These are phyloP conservation scores for Rhimphoctona megacephalus DNA, from an alignment of 2,888 invertebrate species.

Conservation along the genomic window DNA sequence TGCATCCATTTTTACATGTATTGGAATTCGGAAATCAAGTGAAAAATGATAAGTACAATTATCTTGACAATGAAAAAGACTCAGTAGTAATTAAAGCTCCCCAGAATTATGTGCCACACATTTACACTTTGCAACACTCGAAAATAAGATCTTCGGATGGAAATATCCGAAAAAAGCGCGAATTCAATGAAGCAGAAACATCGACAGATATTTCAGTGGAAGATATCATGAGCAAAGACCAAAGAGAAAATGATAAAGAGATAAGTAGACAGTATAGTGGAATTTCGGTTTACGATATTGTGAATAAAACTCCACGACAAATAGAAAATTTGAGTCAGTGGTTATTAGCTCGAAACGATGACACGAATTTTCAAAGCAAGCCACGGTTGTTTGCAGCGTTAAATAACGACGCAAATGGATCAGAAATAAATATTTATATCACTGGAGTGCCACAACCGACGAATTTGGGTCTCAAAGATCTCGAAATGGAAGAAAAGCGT, in stretches of 20 bases:
- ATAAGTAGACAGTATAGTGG: neutral
- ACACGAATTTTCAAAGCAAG: slow-evolving; percentile 32
- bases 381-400: neutral
- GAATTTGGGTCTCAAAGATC: slow-evolving; percentile 3
- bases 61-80: neutral
- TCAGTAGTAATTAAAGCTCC: neutral
- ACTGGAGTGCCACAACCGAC: slow-evolving; percentile 28
- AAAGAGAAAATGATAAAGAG: neutral
- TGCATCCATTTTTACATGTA: neutral
- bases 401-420: slow-evolving; percentile 15
- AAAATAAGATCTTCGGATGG: neutral
- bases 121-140: neutral
- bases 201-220: neutral
- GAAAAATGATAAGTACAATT: neutral
- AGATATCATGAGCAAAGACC: neutral
- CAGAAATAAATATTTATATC: slow-evolving; percentile 58
- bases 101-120: neutral
- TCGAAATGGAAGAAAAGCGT: slow-evolving; percentile 7
- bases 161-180: slow-evolving; percentile 30
- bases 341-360: slow-evolving; percentile 3
- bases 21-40: neutral
- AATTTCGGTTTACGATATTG: slow-evolving; percentile 42
- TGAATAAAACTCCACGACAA: slow-evolving; percentile 49
- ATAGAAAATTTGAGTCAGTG: slow-evolving; percentile 38
- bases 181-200: slow-evolving; percentile 14